These are phyloP conservation scores for Sapajus apella DNA, from an alignment of 2,113 vertebrate species.

Conservation along the genomic window DNA sequence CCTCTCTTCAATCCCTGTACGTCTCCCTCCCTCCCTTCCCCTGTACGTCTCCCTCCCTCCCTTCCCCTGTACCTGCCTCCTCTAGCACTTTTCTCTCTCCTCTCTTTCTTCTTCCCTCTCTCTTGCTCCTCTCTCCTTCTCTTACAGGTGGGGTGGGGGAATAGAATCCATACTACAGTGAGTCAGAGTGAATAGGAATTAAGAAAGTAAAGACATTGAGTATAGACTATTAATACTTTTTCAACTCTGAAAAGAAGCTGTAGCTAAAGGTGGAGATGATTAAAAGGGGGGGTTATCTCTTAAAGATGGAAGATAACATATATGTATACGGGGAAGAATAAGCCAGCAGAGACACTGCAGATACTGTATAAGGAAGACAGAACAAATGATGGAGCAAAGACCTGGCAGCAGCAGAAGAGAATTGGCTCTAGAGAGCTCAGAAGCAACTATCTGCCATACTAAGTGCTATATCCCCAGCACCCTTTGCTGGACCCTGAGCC, in stretches of 20 bases:
- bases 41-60: not conserved
- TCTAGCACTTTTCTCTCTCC: not conserved
- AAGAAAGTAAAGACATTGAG: not conserved
- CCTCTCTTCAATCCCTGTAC: not conserved
- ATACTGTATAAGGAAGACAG: not conserved
- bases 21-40: not conserved
- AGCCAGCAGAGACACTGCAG: not conserved
- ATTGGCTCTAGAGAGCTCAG: not conserved
- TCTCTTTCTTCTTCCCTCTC: not conserved
- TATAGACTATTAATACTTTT: not conserved
- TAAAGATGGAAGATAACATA: not conserved
- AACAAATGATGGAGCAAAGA: not conserved
- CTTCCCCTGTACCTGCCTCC: not conserved
- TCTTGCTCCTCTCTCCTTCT: not conserved
- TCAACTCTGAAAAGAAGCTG: not conserved
- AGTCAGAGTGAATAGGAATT: not conserved
- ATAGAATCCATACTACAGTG: not conserved
- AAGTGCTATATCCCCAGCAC: not conserved
- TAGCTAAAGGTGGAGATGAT: not conserved
- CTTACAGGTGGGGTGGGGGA: not conserved
- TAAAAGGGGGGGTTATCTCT: not conserved
- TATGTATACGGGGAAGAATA: not conserved
- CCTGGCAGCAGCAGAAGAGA: not conserved
- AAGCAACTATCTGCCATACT: not conserved
- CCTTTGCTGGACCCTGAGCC: not conserved